Evolutionary conservation across 2,888 invertebrate genomes (phyloP).

Genomic region (Parelbella ahira): DNA sequence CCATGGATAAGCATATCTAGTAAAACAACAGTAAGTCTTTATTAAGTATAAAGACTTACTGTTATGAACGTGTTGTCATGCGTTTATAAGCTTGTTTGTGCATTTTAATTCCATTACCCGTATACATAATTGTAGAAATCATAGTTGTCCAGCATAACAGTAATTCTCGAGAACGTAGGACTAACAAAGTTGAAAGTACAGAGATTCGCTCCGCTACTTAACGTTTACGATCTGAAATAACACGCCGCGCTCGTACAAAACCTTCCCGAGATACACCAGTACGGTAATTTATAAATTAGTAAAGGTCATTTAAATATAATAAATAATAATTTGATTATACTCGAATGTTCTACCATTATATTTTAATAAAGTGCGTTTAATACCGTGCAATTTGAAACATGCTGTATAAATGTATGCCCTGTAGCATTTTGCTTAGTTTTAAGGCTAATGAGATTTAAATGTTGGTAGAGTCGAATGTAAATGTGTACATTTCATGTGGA

Average conservation of each 20-base stretch:
- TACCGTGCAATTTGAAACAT: neutral
- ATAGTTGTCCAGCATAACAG: neutral
- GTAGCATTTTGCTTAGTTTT: neutral
- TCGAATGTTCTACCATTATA: slow-evolving; percentile 2
- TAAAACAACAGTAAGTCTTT: too few species aligned
- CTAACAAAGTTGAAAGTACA: slow-evolving; percentile 5
- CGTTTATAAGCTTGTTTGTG: too few species aligned
- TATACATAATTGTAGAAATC: neutral
- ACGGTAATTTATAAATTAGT: slow-evolving; percentile 38
- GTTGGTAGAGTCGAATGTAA: too few species aligned
- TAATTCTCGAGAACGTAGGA: neutral
- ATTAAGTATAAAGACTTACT: too few species aligned
- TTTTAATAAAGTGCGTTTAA: slow-evolving; percentile 4
- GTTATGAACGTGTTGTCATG: too few species aligned
- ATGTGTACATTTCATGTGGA: too few species aligned
- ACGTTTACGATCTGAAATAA: slow-evolving; percentile 49
- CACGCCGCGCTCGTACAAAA: slow-evolving; percentile 36
- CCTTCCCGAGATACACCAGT: slow-evolving; percentile 27
- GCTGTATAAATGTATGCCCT: neutral
- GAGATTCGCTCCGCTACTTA: slow-evolving; percentile 46
- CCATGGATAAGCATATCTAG: too few species aligned
- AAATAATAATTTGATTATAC: slow-evolving; percentile 12
- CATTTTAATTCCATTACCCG: too few species aligned
- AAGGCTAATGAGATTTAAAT: neutral
- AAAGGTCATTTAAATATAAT: slow-evolving; percentile 25